Evolutionary conservation across 1,140 invertebrate genomes (phyloP), one percentile per base, ranked within the genome.

Genomic region (Drosophila tristis): DNA sequence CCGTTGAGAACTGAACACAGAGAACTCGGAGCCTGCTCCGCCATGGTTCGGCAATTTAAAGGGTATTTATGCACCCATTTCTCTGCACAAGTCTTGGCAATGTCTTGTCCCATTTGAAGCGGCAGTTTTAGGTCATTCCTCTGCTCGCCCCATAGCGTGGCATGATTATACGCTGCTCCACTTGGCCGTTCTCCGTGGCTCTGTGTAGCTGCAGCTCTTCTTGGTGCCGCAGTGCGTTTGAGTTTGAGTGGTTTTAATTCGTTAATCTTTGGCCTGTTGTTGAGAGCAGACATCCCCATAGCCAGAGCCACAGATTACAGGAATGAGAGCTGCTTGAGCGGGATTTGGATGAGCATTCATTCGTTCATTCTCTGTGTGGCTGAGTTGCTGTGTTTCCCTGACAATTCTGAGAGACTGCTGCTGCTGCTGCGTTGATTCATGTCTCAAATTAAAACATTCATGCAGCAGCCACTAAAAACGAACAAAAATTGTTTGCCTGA

Each of bases 121-220:
- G 65, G 54, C 57, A 82, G 78, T 86, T 86, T 82, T 86, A 70
- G 82, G 82, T 86, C 82, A 54, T 86, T 86, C 82, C 78, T 72
- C 82, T 78, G 70, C 65, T 63, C 9, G 23, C 26, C 51, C 53
- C 67, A 68, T 68, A 57, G 80, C 45, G 57, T 58, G 55, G 60
- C 39, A 51, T 74, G 72, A 53, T 51, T 74, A 29, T 29, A 42
- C 70, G 59, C 16, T 48, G 72, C 71, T 74, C 54, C 54, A 65
- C 16, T 58, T 65, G 16, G 49, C 59, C 29, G 45, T 39, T 11
- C 31, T 35, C 31, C 4, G 9, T 9, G 3, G 31, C 7, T 31
- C 29, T 31, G 29, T 31, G 31, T 31, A 3, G 53, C 45, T 56
- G 42, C 31, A 42, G 35, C 50, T 56, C 65, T 47, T 56, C 43